phyloP scores from a whole-genome alignment of 2,113 vertebrate species.

The Boulengerochromis microlepis region DNA sequence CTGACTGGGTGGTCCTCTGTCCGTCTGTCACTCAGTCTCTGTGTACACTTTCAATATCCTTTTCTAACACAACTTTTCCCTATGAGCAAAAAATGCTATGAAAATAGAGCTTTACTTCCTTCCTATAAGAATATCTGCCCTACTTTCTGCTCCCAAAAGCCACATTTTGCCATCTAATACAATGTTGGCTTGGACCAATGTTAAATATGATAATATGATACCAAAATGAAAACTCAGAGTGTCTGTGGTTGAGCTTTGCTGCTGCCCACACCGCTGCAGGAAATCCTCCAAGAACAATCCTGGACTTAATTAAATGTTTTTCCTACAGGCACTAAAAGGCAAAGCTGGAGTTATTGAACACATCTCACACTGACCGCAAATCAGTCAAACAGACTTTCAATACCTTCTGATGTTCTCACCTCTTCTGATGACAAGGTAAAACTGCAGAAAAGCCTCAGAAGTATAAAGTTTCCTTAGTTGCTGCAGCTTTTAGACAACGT shows the following conservation, averaged over 20 bases:
- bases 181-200: background rate
- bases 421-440: rapidly evolving
- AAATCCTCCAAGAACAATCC: background rate
- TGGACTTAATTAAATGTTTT: background rate
- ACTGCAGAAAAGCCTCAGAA: background rate
- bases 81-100: background rate
- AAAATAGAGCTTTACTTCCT: background rate
- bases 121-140: background rate
- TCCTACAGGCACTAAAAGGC: background rate
- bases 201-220: background rate
- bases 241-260: background rate
- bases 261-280: background rate
- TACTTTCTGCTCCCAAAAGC: background rate
- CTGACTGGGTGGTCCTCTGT: conserved; percentile 35
- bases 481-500: rapidly evolving
- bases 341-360: background rate
- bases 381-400: background rate
- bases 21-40: background rate
- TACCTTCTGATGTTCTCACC: background rate
- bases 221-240: background rate
- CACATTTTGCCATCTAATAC: background rate
- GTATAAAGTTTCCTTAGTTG: background rate
- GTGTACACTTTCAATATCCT: background rate
- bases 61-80: background rate
- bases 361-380: background rate